These are phyloP conservation scores for Achroia grisella DNA, from an alignment of 1,140 invertebrate species.

Conservation along the genomic window DNA sequence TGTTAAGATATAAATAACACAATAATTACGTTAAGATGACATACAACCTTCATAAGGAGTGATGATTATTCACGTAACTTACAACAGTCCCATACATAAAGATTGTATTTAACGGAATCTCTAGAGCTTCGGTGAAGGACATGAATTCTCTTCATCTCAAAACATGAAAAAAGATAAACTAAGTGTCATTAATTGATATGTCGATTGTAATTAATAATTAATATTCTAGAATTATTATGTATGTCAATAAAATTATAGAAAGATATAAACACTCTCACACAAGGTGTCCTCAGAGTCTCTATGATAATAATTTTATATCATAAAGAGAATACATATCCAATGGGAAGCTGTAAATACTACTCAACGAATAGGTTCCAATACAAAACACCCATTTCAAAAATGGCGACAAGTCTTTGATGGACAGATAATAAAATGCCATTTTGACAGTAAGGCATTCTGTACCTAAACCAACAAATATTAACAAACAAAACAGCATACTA, in stretches of 20 bases:
- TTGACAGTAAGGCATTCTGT: neutral
- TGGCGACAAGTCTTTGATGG: too few species aligned
- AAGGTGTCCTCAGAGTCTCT: too few species aligned
- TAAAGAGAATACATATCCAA: conserved; percentile 4
- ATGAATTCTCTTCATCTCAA: conserved; percentile 1
- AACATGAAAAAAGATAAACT: neutral
- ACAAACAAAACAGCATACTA: neutral
- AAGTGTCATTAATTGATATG: neutral
- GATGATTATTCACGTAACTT: conserved; percentile 43
- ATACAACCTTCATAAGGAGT: conserved; percentile 69
- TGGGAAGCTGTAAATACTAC: neutral
- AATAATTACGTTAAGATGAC: conserved; percentile 61
- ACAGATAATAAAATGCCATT: too few species aligned
- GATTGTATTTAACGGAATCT: neutral
- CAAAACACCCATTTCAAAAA: too few species aligned
- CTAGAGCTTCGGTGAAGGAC: neutral
- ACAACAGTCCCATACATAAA: conserved; percentile 30
- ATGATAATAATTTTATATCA: neutral
- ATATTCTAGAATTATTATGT: neutral
- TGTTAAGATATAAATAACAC: conserved; percentile 64
- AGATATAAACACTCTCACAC: too few species aligned
- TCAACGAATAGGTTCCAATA: too few species aligned
- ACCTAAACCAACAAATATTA: neutral
- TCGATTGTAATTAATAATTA: neutral
- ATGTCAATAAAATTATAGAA: too few species aligned